Percentiles rank a stretch among this genome's conserved stretches.
phyloP scores from a whole-genome alignment of 2,888 invertebrate species.

The Platycnemis pennipes region DNA sequence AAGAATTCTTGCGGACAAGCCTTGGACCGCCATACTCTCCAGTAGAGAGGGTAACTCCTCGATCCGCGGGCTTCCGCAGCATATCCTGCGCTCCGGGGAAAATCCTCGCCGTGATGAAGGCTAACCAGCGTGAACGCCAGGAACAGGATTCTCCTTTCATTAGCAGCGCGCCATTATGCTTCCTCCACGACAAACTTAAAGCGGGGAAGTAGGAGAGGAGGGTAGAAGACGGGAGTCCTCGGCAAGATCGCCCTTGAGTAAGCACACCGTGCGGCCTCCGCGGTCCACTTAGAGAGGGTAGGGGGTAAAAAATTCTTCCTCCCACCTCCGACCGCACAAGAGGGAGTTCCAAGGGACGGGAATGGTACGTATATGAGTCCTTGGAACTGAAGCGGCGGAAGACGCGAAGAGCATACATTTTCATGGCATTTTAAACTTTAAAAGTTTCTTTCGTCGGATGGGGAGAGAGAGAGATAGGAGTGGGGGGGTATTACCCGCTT shows the following conservation, averaged over 20 bases:
- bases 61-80: not conserved
- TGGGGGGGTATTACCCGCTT: not conserved
- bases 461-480: not conserved
- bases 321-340: not conserved
- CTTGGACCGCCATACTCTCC: not conserved
- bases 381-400: not conserved
- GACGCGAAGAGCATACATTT: not conserved
- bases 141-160: not conserved
- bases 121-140: not conserved
- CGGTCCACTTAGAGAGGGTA: too few relatives aligned
- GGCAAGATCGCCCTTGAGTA: not conserved
- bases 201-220: not conserved
- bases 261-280: not conserved
- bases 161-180: not conserved
- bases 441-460: not conserved
- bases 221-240: not conserved
- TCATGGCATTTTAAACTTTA: not conserved
- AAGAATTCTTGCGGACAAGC: not conserved
- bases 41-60: not conserved
- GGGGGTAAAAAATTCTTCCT: not conserved
- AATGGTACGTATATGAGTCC: not conserved
- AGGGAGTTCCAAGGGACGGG: not conserved
- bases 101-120: not conserved
- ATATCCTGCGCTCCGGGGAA: not conserved
- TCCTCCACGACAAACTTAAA: conserved; percentile 6